Conservation (phyloP, 2,797 vertebrate genomes). For the Synanceia verrucosa region DNA sequence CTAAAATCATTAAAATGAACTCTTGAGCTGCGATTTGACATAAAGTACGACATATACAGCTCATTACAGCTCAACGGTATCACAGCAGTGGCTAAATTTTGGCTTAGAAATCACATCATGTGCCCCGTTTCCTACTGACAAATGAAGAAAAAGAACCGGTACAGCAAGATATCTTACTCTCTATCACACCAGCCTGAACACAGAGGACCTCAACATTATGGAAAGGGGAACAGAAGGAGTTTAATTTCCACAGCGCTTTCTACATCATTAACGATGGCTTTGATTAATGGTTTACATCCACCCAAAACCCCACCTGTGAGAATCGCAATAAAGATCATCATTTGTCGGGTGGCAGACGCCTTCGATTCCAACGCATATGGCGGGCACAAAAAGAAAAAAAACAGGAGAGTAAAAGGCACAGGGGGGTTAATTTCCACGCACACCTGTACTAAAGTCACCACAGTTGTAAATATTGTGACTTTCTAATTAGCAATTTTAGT, state of each 20-base stretch:
- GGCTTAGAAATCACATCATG: not conserved
- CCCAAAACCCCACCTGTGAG: conserved; percentile 77
- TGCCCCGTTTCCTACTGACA: not conserved
- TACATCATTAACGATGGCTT: conserved; percentile 78
- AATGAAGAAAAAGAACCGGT: not conserved
- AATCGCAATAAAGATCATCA: conserved; percentile 73
- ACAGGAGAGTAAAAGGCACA: conserved; percentile 32
- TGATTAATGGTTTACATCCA: conserved; percentile 81
- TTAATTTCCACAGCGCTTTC: conserved; percentile 77
- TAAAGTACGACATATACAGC: not conserved
- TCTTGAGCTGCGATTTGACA: conserved; percentile 17
- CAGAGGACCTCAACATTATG: conserved; percentile 58
- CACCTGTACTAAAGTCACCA: conserved; percentile 51
- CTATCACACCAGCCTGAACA: conserved; percentile 51
- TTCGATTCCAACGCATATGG: conserved; percentile 31
- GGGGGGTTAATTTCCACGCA: conserved; percentile 56
- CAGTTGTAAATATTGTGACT: conserved; percentile 74
- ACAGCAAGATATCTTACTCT: conserved; percentile 21
- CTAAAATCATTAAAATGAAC: conserved; percentile 40
- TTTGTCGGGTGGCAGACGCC: conserved; percentile 47
- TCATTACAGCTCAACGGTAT: not conserved
- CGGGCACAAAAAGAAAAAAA: conserved; percentile 37
- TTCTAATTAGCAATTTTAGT: conserved; percentile 73
- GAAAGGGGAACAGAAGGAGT: conserved; percentile 66
- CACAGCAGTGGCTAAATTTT: not conserved